Evolutionary conservation across 2,888 invertebrate species (phyloP).

Genomic region (Pinctada fucata): DNA sequence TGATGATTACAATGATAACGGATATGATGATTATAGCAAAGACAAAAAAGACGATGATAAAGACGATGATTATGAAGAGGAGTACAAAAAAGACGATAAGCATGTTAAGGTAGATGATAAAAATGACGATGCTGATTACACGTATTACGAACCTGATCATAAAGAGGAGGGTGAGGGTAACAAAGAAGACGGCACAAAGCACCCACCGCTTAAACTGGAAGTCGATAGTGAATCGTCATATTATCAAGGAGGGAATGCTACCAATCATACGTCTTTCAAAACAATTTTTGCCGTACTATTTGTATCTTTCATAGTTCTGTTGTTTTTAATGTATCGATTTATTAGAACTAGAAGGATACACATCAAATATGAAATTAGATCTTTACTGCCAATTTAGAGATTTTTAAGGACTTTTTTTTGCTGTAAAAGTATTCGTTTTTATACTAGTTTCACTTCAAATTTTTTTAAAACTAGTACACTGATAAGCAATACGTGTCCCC

Average conservation of each 20-base stretch:
- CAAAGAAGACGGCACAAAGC: background rate
- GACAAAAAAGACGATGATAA: constrained; percentile 57
- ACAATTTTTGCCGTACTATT: background rate
- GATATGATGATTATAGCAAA: constrained; percentile 43
- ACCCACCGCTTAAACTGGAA: no score
- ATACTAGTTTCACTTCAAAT: no score
- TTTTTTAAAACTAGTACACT: no score
- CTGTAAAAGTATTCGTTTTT: no score
- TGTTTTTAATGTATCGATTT: constrained; percentile 66
- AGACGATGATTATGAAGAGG: constrained; percentile 46
- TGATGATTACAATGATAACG: constrained; percentile 43
- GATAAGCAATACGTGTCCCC: no score
- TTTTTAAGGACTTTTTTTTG: no score
- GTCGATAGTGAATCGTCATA: background rate
- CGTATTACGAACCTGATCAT: constrained; percentile 28
- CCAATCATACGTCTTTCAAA: background rate
- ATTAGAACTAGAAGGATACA: constrained; percentile 63
- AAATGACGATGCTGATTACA: constrained; percentile 39
- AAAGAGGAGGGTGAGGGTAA: constrained; percentile 20
- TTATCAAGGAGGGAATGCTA: background rate
- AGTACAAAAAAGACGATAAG: constrained; percentile 54
- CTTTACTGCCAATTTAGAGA: constrained; percentile 9
- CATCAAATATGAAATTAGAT: constrained; percentile 53
- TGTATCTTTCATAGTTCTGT: constrained; percentile 49
- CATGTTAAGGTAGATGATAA: constrained; percentile 45